Evolutionary conservation across 1,140 invertebrate genomes (phyloP), one percentile per base, ranked within the genome.

Genomic region (Drosophila athabasca): DNA sequence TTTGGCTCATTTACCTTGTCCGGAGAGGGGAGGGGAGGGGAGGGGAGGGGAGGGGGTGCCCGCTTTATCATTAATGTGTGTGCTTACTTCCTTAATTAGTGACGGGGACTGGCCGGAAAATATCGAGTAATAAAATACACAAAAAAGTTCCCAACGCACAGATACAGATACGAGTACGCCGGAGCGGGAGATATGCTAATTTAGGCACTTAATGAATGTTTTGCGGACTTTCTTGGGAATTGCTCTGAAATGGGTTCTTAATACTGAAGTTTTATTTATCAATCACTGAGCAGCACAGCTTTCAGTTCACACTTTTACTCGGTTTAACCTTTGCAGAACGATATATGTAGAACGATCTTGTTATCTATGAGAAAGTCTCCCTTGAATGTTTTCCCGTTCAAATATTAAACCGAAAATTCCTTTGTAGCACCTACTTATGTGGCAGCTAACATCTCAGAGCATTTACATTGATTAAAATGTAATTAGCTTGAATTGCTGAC

Each of bases 21-120:
- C 3, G 35, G 11, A 66, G 62, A 60, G 62, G 43, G 44, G 0
- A 19, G 17, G 17, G 17, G n/a, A n/a, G n/a, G n/a, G n/a, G n/a
- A n/a, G n/a, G n/a, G n/a, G n/a, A n/a, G 17, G 17, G 17, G 17
- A 19, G 53, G 11, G 31, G 11, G 31, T 57, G 44, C 54, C 17
- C 19, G 8, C 41, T 46, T 68, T 68, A 60, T 51, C 72, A 76
- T 61, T 76, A 76, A 76, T 76, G 72, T 61, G 73, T 76, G 57
- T 64, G 59, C 57, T 74, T 53, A 76, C 45, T 76, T 76, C 65
- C 50, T 68, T 76, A 76, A 76, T 76, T 76, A 68, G 72, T 52
- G 57, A 17, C 66, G 7, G 15, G 6, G 41, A 67, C 43, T 39
- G 44, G 19, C 45, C 43, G 35, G 26, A 71, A 72, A 24, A 49